These are phyloP conservation scores for Epirrhoe alternata DNA, from an alignment of 2,888 invertebrate genomes.

Conservation along the genomic window DNA sequence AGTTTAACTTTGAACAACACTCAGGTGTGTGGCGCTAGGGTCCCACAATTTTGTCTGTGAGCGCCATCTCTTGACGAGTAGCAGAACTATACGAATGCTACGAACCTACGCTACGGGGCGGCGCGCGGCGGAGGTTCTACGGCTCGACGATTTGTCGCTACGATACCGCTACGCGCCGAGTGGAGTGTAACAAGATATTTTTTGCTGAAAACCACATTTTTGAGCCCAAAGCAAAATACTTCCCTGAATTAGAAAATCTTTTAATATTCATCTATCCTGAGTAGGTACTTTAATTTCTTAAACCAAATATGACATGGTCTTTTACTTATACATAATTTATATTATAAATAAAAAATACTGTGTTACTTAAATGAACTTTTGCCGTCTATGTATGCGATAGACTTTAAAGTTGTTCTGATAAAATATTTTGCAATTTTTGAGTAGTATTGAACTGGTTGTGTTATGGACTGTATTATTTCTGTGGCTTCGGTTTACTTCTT, in stretches of 20 bases:
- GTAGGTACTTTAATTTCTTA: no score
- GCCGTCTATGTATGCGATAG: no score
- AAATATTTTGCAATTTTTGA: background rate
- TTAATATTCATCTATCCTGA: no score
- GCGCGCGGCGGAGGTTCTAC: constrained; percentile 31
- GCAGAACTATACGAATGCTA: constrained; percentile 37
- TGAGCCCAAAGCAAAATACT: no score
- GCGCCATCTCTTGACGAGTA: constrained; percentile 50
- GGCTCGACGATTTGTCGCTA: constrained; percentile 21
- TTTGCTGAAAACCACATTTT: no score
- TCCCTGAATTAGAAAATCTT: no score
- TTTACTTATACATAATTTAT: no score
- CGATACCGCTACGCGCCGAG: constrained; percentile 32
- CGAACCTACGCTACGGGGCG: constrained; percentile 35
- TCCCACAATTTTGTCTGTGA: background rate
- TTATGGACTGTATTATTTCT: background rate
- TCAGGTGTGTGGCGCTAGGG: constrained; percentile 28
- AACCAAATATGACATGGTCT: no score
- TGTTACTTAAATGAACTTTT: background rate
- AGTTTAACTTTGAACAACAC: constrained; percentile 18
- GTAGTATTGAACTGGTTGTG: background rate
- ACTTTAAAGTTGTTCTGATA: no score
- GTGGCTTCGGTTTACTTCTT: no score
- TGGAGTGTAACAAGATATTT: background rate
- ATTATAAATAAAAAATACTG: no score